phyloP scores from a whole-genome alignment of 2,113 vertebrate species.

The Eretmochelys imbricata region DNA sequence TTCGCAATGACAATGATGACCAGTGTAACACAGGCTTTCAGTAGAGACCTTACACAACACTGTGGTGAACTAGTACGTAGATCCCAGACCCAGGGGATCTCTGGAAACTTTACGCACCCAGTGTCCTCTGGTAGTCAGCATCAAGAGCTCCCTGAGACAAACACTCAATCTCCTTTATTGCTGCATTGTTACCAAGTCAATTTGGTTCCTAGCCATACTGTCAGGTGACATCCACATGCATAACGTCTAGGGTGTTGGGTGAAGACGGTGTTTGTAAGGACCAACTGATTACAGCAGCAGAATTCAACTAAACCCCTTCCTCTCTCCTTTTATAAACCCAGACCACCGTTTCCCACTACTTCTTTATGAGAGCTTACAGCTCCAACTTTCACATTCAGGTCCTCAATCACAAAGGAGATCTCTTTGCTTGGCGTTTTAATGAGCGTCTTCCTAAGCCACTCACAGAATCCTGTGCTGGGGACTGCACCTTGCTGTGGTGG shows the following conservation, averaged over 20 bases:
- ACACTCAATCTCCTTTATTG: neutral
- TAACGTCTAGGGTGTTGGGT: neutral
- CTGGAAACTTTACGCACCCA: neutral
- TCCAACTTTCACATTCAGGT: neutral
- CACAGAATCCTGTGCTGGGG: neutral
- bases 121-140: neutral
- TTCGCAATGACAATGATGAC: neutral
- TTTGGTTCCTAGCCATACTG: neutral
- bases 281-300: neutral
- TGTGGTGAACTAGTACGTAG: neutral
- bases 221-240: neutral
- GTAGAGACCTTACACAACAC: neutral
- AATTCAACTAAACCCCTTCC: neutral
- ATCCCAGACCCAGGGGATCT: too few relatives aligned
- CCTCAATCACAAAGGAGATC: neutral
- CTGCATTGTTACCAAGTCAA: neutral
- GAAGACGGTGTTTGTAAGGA: neutral
- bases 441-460: neutral
- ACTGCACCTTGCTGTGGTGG: neutral
- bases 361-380: neutral
- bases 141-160: neutral
- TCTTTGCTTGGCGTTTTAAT: neutral
- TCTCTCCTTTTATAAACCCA: neutral
- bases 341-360: neutral
- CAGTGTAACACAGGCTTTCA: neutral